Evolutionary conservation across 2,113 vertebrate species (phyloP), one percentile per base, ranked within the genome.

Genomic region (Ciconia boyciana): DNA sequence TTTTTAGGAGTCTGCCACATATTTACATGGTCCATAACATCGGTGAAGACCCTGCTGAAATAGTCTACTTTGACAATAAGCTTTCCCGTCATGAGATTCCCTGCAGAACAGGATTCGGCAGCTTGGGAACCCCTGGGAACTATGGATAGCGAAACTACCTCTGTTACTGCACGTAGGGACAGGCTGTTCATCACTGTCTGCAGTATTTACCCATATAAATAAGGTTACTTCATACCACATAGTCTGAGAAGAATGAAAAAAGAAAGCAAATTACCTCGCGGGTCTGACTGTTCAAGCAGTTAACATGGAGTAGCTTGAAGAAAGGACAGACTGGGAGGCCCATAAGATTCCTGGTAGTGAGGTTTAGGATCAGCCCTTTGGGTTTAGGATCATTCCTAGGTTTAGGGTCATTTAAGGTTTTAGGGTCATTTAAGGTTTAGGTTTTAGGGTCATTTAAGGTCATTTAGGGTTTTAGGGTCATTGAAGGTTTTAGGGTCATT

Each of bases 261-360:
- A 61, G 28, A 26, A 29, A 11, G 2, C 6, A 39, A n/a, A 46
- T 31, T n/a, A 36, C 44, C 11, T 48, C 2, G 0, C 32, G 21
- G 10, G 12, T 48, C 29, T 66, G 44, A 21, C 41, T 83, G 11
- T 65, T 83, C 19, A 49, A 25, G 48, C 44, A 82, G 44, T 61
- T 70, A 22, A 22, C 17, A 10, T 19, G 43, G 39, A 65, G 39
- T 9, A 32, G 11, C 16, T 18, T 17, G 43, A 64, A 31, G 61
- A 69, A 74, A 62, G 34, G 39, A 24, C 17, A 32, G 43, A 32
- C 18, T n/a, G 49, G 16, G 29, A 58, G 29, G 44, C 25, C 20
- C 28, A 3, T 26, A 39, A 49, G 18, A 34, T 55, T 89, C n/a
- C 52, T 22, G 22, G 18, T 20, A 26, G 46, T 7, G n/a, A 72